Conservation (phyloP, 2,113 vertebrate species). For the Chloroceryle aenea region DNA sequence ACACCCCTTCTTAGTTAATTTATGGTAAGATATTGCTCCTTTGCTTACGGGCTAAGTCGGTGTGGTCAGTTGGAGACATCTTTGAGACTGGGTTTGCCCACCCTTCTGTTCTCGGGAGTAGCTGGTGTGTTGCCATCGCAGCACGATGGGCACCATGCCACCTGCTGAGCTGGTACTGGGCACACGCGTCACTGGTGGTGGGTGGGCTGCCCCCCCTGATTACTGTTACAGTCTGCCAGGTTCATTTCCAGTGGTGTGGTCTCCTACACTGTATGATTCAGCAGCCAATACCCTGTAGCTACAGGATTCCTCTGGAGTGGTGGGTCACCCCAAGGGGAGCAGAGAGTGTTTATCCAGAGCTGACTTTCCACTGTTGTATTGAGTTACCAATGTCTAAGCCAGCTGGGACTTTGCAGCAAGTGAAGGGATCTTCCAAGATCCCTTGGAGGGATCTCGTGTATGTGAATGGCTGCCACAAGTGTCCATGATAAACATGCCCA, state of each 20-base stretch:
- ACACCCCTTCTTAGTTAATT: conserved; percentile 95
- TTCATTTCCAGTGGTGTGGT: neutral
- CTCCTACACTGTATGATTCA: neutral
- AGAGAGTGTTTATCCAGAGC: neutral
- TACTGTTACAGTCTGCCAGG: neutral
- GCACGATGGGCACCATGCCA: rapidly evolving
- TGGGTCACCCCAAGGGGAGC: neutral
- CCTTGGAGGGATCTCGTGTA: neutral
- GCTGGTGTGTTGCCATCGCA: neutral
- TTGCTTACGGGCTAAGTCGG: neutral
- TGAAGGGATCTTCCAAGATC: neutral
- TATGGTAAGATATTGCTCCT: conserved; percentile 84
- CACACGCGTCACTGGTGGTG: neutral
- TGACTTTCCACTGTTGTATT: neutral
- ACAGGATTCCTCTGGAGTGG: neutral
- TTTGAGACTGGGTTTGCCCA: neutral
- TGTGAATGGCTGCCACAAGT: neutral
- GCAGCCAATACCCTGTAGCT: neutral
- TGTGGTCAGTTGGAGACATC: rapidly evolving
- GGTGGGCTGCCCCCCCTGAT: neutral
- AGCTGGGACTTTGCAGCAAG: no score
- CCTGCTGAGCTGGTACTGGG: neutral
- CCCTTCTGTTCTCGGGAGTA: neutral
- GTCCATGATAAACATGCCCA: rapidly evolving
- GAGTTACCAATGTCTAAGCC: neutral